Evolutionary conservation across 2,797 vertebrate genomes (phyloP).

Genomic region (Myotis vivesi): DNA sequence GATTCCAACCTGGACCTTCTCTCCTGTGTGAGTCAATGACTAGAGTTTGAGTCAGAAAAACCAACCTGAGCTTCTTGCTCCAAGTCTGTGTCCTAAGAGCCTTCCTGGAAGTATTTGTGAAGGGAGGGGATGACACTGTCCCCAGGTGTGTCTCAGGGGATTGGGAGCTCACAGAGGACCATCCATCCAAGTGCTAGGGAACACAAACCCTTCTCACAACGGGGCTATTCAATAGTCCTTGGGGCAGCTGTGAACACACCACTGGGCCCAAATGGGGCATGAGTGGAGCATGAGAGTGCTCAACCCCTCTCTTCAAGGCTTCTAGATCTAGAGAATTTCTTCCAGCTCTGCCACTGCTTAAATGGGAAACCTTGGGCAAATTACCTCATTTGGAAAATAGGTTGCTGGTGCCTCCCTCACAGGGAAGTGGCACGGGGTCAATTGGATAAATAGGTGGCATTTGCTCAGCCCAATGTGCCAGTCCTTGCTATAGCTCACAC

Average conservation of each 20-base stretch:
- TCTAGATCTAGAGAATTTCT: not conserved
- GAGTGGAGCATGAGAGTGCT: rapidly evolving
- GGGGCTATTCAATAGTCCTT: not conserved
- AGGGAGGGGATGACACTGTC: not conserved
- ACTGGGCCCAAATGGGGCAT: rapidly evolving
- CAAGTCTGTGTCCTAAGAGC: not conserved
- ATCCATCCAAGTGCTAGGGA: not conserved
- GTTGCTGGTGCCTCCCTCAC: rapidly evolving
- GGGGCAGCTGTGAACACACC: not conserved
- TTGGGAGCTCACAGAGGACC: not conserved
- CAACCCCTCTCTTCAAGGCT: too few species aligned
- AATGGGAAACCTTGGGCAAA: not conserved
- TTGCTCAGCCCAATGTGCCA: not conserved
- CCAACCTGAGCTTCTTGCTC: not conserved
- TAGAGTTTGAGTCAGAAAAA: not conserved
- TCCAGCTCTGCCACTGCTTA: not conserved
- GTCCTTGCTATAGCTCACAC: not conserved
- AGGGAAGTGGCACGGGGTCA: not conserved
- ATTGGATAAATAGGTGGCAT: not conserved
- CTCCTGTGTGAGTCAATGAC: not conserved
- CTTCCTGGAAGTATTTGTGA: not conserved
- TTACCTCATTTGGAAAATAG: not conserved
- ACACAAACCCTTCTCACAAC: not conserved
- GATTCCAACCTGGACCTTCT: not conserved
- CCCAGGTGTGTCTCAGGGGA: not conserved